A percentile compares a stretch with the other conserved stretches of the same genome.
Conservation (phyloP, 2,888 invertebrate species). For the Chelonus formosanus region DNA sequence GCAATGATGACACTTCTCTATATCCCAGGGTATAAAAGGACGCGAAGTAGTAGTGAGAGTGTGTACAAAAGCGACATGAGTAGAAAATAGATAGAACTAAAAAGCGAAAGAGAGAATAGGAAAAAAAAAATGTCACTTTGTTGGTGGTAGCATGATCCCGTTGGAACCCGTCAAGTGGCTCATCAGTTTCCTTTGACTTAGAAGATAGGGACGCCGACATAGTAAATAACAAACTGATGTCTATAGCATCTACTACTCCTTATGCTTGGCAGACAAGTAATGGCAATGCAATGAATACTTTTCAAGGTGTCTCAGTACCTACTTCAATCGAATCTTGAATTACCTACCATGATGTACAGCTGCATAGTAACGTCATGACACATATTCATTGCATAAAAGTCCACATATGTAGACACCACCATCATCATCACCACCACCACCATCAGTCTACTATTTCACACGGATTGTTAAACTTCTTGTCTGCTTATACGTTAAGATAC, state of each 20-base stretch:
- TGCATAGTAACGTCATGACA: neutral
- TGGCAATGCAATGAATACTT: too few species aligned
- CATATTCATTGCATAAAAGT: neutral
- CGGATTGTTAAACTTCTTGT: conserved; percentile 1
- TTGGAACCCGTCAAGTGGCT: conserved; percentile 8
- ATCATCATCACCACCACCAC: neutral
- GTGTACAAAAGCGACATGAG: neutral
- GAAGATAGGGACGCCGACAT: neutral
- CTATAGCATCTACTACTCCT: too few species aligned
- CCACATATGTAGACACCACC: too few species aligned
- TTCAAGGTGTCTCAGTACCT: neutral
- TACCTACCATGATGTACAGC: neutral
- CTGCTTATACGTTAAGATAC: neutral
- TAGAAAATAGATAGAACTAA: neutral
- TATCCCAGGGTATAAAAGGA: neutral
- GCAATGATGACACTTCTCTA: conserved; percentile 31
- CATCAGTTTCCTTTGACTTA: conserved; percentile 10
- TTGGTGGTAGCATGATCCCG: conserved; percentile 1
- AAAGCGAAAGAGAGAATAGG: neutral
- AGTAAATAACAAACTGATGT: too few species aligned
- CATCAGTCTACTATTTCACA: neutral
- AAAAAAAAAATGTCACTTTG: conserved; percentile 1
- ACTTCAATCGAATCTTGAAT: conserved; percentile 5
- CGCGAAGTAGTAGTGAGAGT: neutral
- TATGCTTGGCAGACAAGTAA: too few species aligned